Evolutionary conservation across 2,113 vertebrate genomes (phyloP).

Genomic region (Pampusana beccarii): DNA sequence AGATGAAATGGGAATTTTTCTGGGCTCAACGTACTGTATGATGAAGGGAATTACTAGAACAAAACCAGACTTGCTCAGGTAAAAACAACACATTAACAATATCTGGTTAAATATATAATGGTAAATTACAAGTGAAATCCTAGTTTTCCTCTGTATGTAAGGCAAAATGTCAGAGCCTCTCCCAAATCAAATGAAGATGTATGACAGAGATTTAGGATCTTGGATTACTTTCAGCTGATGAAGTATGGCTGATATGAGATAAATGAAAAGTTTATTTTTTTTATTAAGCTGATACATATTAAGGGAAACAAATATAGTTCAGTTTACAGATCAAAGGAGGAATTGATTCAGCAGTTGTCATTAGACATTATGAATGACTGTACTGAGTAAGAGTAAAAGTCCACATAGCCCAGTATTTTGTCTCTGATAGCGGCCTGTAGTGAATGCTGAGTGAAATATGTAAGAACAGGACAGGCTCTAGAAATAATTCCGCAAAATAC

Average conservation of each 20-base stretch:
- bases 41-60: background rate
- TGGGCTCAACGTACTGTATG: background rate
- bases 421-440: background rate
- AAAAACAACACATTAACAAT: background rate
- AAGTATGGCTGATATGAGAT: background rate
- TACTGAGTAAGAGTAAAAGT: background rate
- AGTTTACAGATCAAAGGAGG: conserved; percentile 1
- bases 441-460: background rate
- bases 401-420: background rate
- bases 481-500: background rate
- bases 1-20: background rate
- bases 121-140: background rate
- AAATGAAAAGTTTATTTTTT: conserved; percentile 38
- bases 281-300: background rate
- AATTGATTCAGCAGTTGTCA: conserved; percentile 24
- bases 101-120: background rate
- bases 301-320: conserved; percentile 1
- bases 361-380: background rate
- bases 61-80: background rate
- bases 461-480: background rate
- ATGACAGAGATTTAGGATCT: conserved; percentile 7
- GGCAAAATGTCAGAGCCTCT: background rate
- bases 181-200: conserved; percentile 12
- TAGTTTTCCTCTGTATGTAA: background rate
- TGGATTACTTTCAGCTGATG: conserved; percentile 12